Conservation (phyloP, 1,140 invertebrate species). For the Drosophila orena region DNA sequence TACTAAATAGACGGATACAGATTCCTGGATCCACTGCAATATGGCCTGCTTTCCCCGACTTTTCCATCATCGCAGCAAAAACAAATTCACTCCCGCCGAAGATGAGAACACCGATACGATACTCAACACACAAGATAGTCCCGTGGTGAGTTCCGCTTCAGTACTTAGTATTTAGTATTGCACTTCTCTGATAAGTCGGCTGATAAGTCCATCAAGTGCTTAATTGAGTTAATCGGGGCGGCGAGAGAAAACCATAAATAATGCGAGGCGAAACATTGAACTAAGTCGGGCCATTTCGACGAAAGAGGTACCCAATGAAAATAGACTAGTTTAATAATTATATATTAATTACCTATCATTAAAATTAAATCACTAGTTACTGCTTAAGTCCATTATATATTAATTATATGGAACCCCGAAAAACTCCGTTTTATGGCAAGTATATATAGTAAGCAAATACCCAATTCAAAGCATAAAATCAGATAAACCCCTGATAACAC, state of each 20-base stretch:
- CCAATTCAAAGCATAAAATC: too few relatives aligned
- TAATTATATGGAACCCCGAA: too few relatives aligned
- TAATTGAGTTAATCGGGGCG: constrained; percentile 72
- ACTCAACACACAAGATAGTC: constrained; percentile 73
- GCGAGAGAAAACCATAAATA: constrained; percentile 53
- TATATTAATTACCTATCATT: not conserved
- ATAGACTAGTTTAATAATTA: not conserved
- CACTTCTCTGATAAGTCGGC: constrained; percentile 58
- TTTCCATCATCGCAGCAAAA: constrained; percentile 72
- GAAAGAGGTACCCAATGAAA: not conserved
- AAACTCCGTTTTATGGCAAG: too few relatives aligned
- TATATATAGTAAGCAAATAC: not conserved
- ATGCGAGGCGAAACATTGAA: constrained; percentile 41
- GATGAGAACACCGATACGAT: constrained; percentile 80
- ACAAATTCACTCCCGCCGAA: constrained; percentile 76
- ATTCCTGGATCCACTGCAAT: constrained; percentile 5
- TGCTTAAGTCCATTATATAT: too few relatives aligned
- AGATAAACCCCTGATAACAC: too few relatives aligned
- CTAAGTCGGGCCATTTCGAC: not conserved
- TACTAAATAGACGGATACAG: not conserved
- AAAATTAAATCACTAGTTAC: too few relatives aligned
- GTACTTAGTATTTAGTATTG: constrained; percentile 15
- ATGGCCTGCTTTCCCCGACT: constrained; percentile 82
- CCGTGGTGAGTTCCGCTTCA: constrained; percentile 71
- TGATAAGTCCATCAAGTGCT: constrained; percentile 74